phyloP scores from a whole-genome alignment of 35 echinoderm and acorn worm genomes.

The Ophioderma brevispina region DNA sequence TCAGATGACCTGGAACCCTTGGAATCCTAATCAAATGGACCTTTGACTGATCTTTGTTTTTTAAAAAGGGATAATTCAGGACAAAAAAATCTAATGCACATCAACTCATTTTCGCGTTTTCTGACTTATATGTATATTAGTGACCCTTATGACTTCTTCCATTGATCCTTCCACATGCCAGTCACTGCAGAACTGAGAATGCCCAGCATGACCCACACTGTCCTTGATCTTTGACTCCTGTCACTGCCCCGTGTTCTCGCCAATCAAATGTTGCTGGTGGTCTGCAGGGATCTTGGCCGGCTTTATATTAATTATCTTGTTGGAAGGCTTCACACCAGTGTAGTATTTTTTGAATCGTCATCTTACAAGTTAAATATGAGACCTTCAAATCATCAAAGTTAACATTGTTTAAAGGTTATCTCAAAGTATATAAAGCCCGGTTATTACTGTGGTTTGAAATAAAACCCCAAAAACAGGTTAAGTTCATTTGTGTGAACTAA shows the following conservation, averaged over 20 bases:
- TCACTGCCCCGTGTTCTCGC: constrained; percentile 71
- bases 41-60: not conserved
- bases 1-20: not conserved
- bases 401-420: no score
- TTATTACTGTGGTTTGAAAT: no score
- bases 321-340: constrained; percentile 44
- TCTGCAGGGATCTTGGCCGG: constrained; percentile 49
- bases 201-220: constrained; percentile 96
- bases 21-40: not conserved
- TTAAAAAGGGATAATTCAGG: not conserved
- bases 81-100: not conserved
- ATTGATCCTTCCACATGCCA: constrained; percentile 93
- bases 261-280: constrained; percentile 77
- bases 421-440: no score
- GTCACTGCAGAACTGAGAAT: constrained; percentile 90
- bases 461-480: no score
- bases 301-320: constrained; percentile 18
- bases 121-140: constrained; percentile 78
- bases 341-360: constrained; percentile 76
- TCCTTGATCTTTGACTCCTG: constrained; percentile 82
- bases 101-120: no score
- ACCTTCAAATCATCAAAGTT: not conserved
- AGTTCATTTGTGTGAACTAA: no score
- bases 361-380: constrained; percentile 20
- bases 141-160: constrained; percentile 77